Conservation (phyloP, 2,888 invertebrate species). For the Lithophane semibrunnea region DNA sequence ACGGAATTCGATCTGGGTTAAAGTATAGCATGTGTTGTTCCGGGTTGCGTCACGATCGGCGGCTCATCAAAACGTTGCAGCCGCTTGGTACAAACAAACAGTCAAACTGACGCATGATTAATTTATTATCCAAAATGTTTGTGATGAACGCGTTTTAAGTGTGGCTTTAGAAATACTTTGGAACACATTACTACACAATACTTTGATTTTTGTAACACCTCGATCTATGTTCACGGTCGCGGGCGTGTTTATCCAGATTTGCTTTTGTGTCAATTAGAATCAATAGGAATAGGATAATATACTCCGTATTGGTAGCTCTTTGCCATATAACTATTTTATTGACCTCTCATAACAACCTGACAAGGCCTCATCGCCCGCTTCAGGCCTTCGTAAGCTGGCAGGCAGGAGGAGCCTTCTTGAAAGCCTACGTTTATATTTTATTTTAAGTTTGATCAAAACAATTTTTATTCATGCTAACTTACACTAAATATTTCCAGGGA, state of each 20-base stretch:
- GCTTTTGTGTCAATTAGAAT: not conserved
- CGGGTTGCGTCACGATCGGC: slow-evolving; percentile 49
- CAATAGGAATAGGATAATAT: not conserved
- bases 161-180: slow-evolving; percentile 4
- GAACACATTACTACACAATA: not conserved
- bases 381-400: too few relatives aligned
- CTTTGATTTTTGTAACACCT: not conserved
- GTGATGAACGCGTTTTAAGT: slow-evolving; percentile 16
- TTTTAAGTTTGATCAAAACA: not conserved
- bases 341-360: not conserved
- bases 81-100: slow-evolving; percentile 43
- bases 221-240: not conserved
- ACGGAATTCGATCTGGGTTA: slow-evolving; percentile 51
- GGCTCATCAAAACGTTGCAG: slow-evolving; percentile 39
- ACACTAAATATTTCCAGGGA: slow-evolving; percentile 86
- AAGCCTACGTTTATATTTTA: not conserved
- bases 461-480: not conserved
- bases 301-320: not conserved
- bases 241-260: not conserved
- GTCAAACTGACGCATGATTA: slow-evolving; percentile 5
- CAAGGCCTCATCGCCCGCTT: not conserved
- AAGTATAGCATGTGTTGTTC: slow-evolving; percentile 61
- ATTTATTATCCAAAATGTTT: slow-evolving; percentile 47
- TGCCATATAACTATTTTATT: not conserved
- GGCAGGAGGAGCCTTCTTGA: not conserved